These are phyloP conservation scores for Eupithecia insigniata DNA, from an alignment of 2,888 invertebrate genomes.

Conservation along the genomic window DNA sequence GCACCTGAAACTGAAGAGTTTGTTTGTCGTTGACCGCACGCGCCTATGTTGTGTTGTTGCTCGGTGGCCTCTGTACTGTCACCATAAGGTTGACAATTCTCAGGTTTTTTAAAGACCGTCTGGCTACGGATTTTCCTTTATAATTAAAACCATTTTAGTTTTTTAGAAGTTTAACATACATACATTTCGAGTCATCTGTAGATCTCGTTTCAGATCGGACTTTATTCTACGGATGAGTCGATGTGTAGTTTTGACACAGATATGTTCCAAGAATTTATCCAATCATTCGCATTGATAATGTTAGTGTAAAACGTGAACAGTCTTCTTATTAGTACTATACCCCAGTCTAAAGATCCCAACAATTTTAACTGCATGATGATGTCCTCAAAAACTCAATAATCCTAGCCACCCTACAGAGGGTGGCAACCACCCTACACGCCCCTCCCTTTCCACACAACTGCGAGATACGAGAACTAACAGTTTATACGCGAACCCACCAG, in stretches of 20 bases:
- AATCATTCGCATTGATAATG: not conserved
- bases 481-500: constrained; percentile 50
- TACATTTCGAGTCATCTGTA: too few relatives aligned
- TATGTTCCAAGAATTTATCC: not conserved
- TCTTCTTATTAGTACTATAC: not conserved
- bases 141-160: not conserved
- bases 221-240: too few relatives aligned
- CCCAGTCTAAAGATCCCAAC: not conserved
- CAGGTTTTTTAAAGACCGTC: not conserved
- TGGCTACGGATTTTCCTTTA: not conserved
- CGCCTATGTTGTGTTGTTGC: not conserved
- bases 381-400: not conserved
- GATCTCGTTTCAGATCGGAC: too few relatives aligned
- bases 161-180: not conserved
- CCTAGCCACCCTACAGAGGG: constrained; percentile 26
- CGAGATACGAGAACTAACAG: constrained; percentile 49
- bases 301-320: not conserved
- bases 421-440: constrained; percentile 22
- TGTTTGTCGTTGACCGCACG: not conserved
- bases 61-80: not conserved
- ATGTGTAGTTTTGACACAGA: not conserved
- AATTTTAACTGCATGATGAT: not conserved
- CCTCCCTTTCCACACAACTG: constrained; percentile 28
- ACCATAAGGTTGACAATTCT: not conserved
- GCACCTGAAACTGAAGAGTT: not conserved